Conservation (phyloP, 2,797 vertebrate genomes). For the Mus spretus region DNA sequence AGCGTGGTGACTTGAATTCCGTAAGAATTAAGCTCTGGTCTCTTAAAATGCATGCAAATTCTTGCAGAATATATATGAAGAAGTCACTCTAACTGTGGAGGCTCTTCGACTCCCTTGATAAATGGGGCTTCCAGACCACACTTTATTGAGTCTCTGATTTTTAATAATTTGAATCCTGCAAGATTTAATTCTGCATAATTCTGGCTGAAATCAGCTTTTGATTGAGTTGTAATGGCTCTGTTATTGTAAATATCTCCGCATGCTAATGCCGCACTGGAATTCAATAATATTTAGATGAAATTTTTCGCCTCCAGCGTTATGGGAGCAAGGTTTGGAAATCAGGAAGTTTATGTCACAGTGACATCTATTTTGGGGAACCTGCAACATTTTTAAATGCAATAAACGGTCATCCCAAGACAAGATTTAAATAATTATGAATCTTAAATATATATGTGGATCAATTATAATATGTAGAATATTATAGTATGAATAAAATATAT, state of each 20-base stretch:
- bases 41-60: constrained; percentile 92
- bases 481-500: constrained; percentile 71
- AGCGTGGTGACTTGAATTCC: constrained; percentile 88
- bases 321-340: constrained; percentile 90
- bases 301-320: constrained; percentile 89
- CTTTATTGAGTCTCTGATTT: constrained; percentile 94
- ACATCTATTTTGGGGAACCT: constrained; percentile 89
- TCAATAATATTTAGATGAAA: constrained; percentile 94
- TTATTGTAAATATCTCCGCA: constrained; percentile 95
- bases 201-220: constrained; percentile 94
- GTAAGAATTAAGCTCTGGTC: constrained; percentile 90
- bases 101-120: constrained; percentile 91
- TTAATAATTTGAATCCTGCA: constrained; percentile 94
- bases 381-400: constrained; percentile 85
- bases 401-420: constrained; percentile 87
- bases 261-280: constrained; percentile 92
- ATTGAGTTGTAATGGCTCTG: constrained; percentile 94
- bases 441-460: constrained; percentile 65
- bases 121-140: constrained; percentile 91
- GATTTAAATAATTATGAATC: constrained; percentile 87
- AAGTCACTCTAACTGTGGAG: constrained; percentile 88
- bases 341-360: constrained; percentile 90
- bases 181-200: constrained; percentile 95
- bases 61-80: constrained; percentile 92
- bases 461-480: constrained; percentile 70